Percentiles rank a stretch among this genome's conserved stretches.
Conservation (phyloP, 2,888 invertebrate species). For the Drosophila siamana region DNA sequence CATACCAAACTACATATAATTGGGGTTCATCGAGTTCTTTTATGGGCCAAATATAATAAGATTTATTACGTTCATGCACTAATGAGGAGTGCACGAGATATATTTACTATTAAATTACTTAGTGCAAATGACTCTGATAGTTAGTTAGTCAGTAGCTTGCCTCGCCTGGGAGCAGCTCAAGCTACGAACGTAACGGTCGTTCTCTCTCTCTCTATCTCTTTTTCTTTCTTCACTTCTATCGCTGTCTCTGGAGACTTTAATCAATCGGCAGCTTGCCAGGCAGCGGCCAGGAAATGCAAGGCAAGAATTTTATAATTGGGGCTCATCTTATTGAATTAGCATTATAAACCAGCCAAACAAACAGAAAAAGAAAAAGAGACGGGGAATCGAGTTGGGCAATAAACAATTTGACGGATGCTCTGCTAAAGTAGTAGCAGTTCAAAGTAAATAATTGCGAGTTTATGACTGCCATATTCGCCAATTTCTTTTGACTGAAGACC, state of each 20-base stretch:
- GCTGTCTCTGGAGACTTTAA: conserved; percentile 11
- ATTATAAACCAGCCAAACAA: conserved; percentile 13
- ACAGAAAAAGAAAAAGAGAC: background rate
- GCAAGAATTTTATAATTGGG: conserved; percentile 33
- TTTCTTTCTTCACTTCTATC: background rate
- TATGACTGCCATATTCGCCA: conserved; percentile 3
- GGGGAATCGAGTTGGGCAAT: background rate
- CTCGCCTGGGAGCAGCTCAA: background rate
- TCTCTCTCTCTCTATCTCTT: background rate
- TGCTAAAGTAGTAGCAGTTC: background rate
- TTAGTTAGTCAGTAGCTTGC: background rate
- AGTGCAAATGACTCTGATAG: conserved; percentile 29
- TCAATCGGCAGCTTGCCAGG: conserved; percentile 13
- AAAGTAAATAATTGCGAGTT: conserved; percentile 5
- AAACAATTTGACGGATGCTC: conserved; percentile 4
- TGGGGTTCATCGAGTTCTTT: conserved; percentile 14
- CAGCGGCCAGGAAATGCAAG: conserved; percentile 32
- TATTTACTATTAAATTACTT: conserved; percentile 35
- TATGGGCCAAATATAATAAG: conserved; percentile 24
- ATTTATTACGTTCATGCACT: conserved; percentile 27
- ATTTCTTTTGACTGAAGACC: conserved; percentile 8
- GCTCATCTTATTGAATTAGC: conserved; percentile 32
- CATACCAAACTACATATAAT: conserved; percentile 7
- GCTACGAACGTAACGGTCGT: conserved; percentile 17
- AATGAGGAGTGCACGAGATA: conserved; percentile 39